Conservation (phyloP, 2,113 vertebrate species). For the Mirza zaza region DNA sequence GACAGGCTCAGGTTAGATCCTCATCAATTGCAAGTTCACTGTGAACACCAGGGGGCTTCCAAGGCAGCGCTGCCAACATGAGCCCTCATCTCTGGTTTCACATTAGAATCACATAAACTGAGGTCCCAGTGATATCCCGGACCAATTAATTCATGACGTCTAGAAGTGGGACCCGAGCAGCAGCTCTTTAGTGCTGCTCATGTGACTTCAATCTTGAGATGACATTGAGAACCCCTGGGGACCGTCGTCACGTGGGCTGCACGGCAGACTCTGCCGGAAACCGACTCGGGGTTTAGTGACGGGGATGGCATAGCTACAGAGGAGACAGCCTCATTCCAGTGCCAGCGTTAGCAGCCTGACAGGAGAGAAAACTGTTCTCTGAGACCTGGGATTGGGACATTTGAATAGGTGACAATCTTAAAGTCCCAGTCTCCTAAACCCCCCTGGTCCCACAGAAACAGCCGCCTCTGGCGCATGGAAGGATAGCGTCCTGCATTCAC, state of each 20-base stretch:
- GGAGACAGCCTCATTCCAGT: background rate
- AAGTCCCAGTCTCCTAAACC: background rate
- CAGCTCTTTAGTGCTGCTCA: background rate
- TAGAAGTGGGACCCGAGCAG: background rate
- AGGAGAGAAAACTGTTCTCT: background rate
- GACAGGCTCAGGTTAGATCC: background rate
- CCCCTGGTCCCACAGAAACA: background rate
- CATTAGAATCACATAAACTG: background rate
- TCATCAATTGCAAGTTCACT: background rate
- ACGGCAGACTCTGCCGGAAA: background rate
- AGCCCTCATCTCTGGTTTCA: background rate
- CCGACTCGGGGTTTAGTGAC: background rate
- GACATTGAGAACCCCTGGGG: background rate
- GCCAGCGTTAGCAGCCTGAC: background rate
- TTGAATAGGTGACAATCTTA: too few relatives aligned
- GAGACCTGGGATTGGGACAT: background rate
- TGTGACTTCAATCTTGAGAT: background rate
- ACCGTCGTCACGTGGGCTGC: background rate
- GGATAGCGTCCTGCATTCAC: too few relatives aligned
- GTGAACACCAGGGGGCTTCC: background rate
- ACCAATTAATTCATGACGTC: background rate
- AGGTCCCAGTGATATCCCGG: background rate
- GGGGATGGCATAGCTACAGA: background rate
- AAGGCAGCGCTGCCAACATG: background rate
- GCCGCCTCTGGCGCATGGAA: rapidly evolving